These are phyloP conservation scores for Notiomystis cincta DNA, from an alignment of 2,113 vertebrate genomes.

Conservation along the genomic window DNA sequence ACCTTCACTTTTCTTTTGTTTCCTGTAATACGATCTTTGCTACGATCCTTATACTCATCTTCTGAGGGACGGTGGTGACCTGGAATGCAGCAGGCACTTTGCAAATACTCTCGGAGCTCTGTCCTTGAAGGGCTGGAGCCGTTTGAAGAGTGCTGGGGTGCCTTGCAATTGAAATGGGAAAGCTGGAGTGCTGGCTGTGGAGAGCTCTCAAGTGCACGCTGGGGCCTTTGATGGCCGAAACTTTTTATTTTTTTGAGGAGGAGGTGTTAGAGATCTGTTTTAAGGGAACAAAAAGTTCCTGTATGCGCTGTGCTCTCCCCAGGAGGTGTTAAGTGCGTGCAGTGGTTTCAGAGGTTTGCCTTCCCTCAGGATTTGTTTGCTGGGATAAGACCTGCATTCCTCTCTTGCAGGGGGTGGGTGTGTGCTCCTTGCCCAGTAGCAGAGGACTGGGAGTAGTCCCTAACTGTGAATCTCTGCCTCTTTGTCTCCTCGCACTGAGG, in stretches of 20 bases:
- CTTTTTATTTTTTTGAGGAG: neutral
- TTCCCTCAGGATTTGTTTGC: neutral
- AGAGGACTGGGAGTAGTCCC: neutral
- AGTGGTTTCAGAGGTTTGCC: neutral
- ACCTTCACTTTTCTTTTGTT: neutral
- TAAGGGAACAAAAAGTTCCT: slow-evolving; percentile 8
- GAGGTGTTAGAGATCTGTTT: neutral
- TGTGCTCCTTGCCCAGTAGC: neutral
- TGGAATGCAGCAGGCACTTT: neutral
- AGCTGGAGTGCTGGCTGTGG: neutral
- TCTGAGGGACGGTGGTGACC: neutral
- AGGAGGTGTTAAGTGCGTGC: slow-evolving; percentile 14
- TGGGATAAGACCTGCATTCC: slow-evolving; percentile 4
- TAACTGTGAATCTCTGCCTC: neutral
- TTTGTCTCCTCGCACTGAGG: fast-evolving
- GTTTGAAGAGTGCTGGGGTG: neutral
- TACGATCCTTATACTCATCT: neutral
- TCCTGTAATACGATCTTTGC: neutral
- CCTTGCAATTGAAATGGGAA: neutral
- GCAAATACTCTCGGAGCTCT: neutral
- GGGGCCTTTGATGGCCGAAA: neutral
- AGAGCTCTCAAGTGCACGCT: neutral
- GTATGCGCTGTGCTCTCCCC: neutral
- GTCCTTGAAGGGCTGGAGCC: neutral
- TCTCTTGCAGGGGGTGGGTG: fast-evolving